Evolutionary conservation across 2,113 vertebrate genomes (phyloP).

Genomic region (Parus major): DNA sequence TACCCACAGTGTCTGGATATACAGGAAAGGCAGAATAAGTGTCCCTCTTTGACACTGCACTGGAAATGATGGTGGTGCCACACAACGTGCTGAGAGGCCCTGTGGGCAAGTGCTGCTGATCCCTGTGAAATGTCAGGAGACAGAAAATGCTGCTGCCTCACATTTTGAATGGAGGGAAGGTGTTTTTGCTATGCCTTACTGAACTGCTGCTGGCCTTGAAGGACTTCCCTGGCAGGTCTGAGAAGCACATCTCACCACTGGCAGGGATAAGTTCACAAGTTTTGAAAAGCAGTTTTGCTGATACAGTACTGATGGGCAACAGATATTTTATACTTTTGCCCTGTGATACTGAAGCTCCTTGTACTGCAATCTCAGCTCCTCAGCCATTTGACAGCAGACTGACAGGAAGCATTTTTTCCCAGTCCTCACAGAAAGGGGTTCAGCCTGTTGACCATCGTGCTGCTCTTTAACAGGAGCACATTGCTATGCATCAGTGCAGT

Average conservation of each 20-base stretch:
- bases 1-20: background rate
- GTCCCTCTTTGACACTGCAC: background rate
- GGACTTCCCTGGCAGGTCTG: background rate
- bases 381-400: background rate
- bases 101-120: background rate
- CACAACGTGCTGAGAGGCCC: fast-evolving
- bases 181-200: background rate
- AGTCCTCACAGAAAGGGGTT: background rate
- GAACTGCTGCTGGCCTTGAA: background rate
- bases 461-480: background rate
- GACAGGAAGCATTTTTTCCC: background rate
- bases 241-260: background rate
- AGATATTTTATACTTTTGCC: background rate
- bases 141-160: background rate
- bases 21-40: background rate
- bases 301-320: background rate
- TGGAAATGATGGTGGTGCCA: background rate
- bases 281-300: background rate
- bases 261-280: background rate
- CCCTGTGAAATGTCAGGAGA: background rate
- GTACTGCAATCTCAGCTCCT: background rate
- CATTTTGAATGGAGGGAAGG: background rate
- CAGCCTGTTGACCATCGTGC: background rate
- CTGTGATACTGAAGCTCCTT: background rate
- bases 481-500: background rate